Evolutionary conservation across 2,797 vertebrate genomes (phyloP).

Genomic region (Anisognathus igniventris): DNA sequence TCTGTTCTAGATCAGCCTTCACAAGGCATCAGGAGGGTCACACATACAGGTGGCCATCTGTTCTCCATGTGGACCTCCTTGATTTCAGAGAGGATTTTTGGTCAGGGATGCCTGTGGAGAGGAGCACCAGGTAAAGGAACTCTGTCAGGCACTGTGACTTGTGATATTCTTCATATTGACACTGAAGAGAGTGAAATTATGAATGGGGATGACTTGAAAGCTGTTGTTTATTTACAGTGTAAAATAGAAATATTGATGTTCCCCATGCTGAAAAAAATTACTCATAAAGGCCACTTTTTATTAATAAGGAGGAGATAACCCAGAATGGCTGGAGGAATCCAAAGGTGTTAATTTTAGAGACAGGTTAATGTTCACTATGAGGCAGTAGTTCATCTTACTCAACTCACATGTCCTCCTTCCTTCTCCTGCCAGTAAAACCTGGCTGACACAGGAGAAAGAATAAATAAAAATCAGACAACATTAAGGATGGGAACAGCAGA

Average conservation of each 20-base stretch:
- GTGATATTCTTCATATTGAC: background rate
- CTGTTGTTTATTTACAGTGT: background rate
- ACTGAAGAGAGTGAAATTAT: background rate
- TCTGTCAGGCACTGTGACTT: background rate
- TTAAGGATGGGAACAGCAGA: background rate
- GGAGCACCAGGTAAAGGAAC: background rate
- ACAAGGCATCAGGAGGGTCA: background rate
- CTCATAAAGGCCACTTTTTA: background rate
- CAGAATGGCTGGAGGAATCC: background rate
- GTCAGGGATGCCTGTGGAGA: background rate
- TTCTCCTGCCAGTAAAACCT: background rate
- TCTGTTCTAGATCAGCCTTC: background rate
- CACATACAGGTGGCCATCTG: accelerated
- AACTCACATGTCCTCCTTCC: background rate
- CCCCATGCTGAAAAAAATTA: background rate
- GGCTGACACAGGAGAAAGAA: background rate
- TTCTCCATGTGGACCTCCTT: background rate
- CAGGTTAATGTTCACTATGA: background rate
- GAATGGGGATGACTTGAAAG: accelerated
- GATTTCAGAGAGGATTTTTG: background rate
- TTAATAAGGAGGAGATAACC: background rate
- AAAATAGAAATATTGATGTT: background rate
- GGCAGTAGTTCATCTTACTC: background rate
- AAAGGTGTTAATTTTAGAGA: background rate
- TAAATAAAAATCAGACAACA: background rate